Base-by-base conservation (phyloP, 2,113 vertebrate species). In the Equus quagga region DNA sequence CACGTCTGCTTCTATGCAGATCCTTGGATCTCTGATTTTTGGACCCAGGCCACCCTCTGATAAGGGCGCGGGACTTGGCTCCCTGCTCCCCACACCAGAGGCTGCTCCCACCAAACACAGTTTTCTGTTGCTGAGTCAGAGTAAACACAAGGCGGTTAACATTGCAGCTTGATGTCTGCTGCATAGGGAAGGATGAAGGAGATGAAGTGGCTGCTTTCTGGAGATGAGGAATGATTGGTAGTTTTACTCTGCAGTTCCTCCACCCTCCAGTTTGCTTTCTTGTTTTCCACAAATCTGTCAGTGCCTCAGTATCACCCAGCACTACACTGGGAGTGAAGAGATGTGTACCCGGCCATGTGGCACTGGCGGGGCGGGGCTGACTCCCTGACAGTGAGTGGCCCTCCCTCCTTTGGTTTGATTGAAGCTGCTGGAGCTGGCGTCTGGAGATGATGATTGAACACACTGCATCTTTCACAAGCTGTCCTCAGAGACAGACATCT, bases 321-420 rank as follows among this genome's bases (percentile, higher is more conserved):
- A 3, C 31, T 0, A 12, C 23, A 0, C 41, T 31, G 9, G 33
- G 1, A 18, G 17, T 69, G 49, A 36, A 21, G 41, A 8, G 80
- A 33, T 4, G 13, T 60, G 28, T 2, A 0, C 9, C 44, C 28
- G 11, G 5, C 28, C 9, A 13, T 1, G 0, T 15, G 62, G 19
- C 24, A 33, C 86, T 56, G 49, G 70, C 6, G 8, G 36, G 17
- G 4, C 0, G 0, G 41, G 31, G 18, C 46, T 54, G 69, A 41
- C 31, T 2, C 1, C 65, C 10, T 2, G 0, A 6, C 33, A 6
- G 36, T 1, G 64, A 41, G 5, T 11, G 7, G 13, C 44, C 54
- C 17, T 51, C 17, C 51, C 62, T 21, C 76, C n/a, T 11, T 41
- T 1, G 54, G 23, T 28, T 67, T 75, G 33, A 33, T 26, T 10